A percentile compares a stretch with the other conserved stretches of the same genome.
Evolutionary conservation across 2,888 invertebrate species (phyloP).

Genomic region (Siphlonurus alternatus): DNA sequence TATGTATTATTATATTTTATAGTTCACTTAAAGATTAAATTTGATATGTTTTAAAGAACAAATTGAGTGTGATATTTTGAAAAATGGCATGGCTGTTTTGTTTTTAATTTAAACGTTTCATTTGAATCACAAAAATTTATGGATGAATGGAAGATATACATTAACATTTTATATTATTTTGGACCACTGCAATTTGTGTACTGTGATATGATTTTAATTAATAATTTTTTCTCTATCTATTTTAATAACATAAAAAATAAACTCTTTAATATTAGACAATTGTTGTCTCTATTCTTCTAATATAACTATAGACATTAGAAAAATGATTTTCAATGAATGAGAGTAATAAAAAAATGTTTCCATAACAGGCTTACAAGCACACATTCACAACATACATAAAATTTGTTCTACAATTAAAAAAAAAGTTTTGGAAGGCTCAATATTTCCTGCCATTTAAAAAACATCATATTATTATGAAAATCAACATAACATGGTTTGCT

Average conservation of each 20-base stretch:
- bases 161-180: not conserved
- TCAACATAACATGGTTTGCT: too few relatives aligned
- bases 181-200: not conserved
- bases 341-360: not conserved
- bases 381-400: not conserved
- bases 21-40: too few relatives aligned
- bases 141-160: not conserved
- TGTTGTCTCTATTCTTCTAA: not conserved
- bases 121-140: not conserved
- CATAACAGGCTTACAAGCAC: not conserved
- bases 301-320: not conserved
- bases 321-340: not conserved
- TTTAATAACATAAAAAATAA: not conserved
- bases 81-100: not conserved
- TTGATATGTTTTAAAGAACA: not conserved
- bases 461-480: too few relatives aligned
- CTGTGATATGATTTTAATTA: not conserved
- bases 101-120: not conserved
- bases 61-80: not conserved
- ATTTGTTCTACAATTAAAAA: not conserved
- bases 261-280: not conserved
- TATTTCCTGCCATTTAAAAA: not conserved
- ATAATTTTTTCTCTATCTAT: not conserved
- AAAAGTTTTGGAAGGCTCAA: not conserved
- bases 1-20: too few relatives aligned